phyloP scores from a whole-genome alignment of 2,113 vertebrate species.

The Salvator merianae region DNA sequence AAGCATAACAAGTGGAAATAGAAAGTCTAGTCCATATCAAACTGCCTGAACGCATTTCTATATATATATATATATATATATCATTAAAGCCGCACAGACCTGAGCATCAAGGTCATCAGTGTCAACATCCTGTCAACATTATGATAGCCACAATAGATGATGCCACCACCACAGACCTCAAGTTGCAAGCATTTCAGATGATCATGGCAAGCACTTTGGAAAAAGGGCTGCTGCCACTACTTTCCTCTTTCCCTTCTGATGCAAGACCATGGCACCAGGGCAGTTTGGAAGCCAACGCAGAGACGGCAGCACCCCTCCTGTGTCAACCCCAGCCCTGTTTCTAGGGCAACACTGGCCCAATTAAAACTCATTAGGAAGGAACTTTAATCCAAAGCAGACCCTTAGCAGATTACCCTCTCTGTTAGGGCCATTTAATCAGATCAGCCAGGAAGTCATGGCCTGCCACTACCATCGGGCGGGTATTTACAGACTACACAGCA shows the following conservation, averaged over 20 bases:
- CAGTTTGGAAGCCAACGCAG: rapidly evolving
- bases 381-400: conserved; percentile 56
- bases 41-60: too few relatives aligned
- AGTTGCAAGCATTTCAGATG: neutral
- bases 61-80: too few relatives aligned
- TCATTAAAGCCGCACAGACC: neutral
- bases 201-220: too few relatives aligned
- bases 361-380: conserved; percentile 67
- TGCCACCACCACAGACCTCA: neutral
- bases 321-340: conserved; percentile 23
- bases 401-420: conserved; percentile 57
- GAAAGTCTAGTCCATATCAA: too few relatives aligned
- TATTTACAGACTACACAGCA: rapidly evolving
- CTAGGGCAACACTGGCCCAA: conserved; percentile 63
- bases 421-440: conserved; percentile 56
- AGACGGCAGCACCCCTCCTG: rapidly evolving
- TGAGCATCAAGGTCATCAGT: rapidly evolving
- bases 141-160: neutral
- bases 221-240: neutral
- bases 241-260: neutral
- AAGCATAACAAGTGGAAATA: neutral
- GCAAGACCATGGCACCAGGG: neutral
- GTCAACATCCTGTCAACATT: neutral
- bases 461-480: neutral
- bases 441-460: neutral